These are phyloP conservation scores for Malaclemys terrapin DNA, from an alignment of 2,113 vertebrate genomes.

Conservation along the genomic window DNA sequence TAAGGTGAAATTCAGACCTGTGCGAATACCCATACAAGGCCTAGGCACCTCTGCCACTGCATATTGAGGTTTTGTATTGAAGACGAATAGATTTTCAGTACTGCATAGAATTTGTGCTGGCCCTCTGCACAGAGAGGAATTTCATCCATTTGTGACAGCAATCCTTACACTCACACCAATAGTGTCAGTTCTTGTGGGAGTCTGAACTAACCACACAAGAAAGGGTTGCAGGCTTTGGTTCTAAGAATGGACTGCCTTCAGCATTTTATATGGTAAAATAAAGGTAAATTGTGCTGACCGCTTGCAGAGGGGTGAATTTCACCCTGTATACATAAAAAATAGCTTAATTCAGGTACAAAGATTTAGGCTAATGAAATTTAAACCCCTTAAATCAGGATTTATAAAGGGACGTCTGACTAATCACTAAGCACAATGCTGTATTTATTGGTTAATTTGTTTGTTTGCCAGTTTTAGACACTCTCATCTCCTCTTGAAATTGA, in stretches of 20 bases:
- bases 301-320: background rate
- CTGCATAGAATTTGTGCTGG: background rate
- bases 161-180: background rate
- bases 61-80: background rate
- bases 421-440: background rate
- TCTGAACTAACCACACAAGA: background rate
- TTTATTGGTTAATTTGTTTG: conserved; percentile 10
- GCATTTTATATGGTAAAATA: background rate
- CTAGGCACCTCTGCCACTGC: background rate
- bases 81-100: background rate
- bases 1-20: background rate
- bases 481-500: background rate
- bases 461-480: background rate
- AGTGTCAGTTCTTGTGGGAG: background rate
- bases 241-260: background rate
- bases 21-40: background rate
- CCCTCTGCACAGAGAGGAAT: background rate
- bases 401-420: background rate
- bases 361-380: background rate
- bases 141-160: background rate
- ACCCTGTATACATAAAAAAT: background rate
- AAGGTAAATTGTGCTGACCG: background rate
- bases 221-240: background rate
- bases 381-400: background rate
- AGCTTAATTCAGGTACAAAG: background rate